Conservation (phyloP, 2,797 vertebrate genomes). For the Nasua narica region DNA sequence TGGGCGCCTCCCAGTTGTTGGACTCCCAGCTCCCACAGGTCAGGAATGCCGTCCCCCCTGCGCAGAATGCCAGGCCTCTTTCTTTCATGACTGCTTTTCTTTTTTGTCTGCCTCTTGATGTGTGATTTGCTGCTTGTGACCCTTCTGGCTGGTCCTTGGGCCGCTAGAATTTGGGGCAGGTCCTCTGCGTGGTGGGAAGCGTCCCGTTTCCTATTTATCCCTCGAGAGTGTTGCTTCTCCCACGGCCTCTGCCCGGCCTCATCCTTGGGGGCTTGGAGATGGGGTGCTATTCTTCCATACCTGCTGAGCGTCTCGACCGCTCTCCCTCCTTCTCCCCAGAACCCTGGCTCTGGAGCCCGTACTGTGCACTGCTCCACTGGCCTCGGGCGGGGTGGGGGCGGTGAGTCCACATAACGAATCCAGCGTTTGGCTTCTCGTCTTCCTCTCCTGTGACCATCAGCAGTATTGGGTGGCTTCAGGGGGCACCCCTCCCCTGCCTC, state of each 20-base stretch:
- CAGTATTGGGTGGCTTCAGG: no score
- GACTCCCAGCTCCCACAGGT: conserved; percentile 99
- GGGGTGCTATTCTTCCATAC: accelerated
- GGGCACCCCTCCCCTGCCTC: not conserved
- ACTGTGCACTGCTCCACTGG: accelerated
- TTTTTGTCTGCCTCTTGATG: no score
- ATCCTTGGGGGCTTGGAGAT: accelerated
- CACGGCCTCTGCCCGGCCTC: accelerated
- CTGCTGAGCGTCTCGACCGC: not conserved
- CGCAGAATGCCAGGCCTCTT: not conserved
- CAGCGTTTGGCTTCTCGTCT: accelerated
- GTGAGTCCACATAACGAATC: accelerated
- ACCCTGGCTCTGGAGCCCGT: not conserved
- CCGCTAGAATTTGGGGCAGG: not conserved
- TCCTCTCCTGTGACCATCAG: not conserved
- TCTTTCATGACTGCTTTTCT: no score
- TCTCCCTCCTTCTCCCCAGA: not conserved
- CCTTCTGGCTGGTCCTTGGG: not conserved
- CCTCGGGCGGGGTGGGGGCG: accelerated
- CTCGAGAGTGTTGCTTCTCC: no score
- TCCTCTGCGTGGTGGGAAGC: not conserved
- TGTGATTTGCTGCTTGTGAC: not conserved
- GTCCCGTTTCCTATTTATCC: accelerated
- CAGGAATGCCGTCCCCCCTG: conserved; percentile 33
- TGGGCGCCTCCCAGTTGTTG: conserved; percentile 97